A percentile compares a stretch with the other conserved stretches of the same genome.
Evolutionary conservation across 2,797 vertebrate species (phyloP).

Genomic region (Petrocephalus schoutedeni): DNA sequence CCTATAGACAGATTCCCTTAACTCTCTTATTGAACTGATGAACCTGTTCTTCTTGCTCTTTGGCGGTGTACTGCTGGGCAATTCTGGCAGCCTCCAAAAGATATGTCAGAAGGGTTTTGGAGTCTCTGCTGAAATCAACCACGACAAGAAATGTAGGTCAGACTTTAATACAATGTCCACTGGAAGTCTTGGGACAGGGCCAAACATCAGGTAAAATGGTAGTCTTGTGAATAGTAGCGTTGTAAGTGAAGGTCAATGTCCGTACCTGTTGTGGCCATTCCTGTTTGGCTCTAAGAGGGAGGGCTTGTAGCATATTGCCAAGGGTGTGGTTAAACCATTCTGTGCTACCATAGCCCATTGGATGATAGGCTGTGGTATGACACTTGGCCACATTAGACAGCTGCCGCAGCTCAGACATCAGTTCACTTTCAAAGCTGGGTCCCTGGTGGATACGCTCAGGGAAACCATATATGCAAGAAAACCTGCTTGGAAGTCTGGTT

Average conservation of each 20-base stretch:
- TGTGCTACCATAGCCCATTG: slow-evolving; percentile 29
- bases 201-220: neutral
- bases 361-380: slow-evolving; percentile 28
- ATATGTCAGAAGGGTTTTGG: neutral
- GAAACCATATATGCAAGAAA: slow-evolving; percentile 13
- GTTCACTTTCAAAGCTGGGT: slow-evolving; percentile 28
- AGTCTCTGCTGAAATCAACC: neutral
- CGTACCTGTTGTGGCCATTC: slow-evolving; percentile 28
- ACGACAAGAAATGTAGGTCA: neutral
- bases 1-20: neutral
- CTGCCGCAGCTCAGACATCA: neutral
- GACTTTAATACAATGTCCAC: neutral
- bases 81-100: neutral
- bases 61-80: neutral
- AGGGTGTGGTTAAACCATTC: slow-evolving; percentile 33
- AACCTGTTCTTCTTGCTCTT: neutral
- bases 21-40: neutral
- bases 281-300: slow-evolving; percentile 24
- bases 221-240: neutral
- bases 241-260: slow-evolving; percentile 25
- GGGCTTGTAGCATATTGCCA: slow-evolving; percentile 19
- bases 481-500: slow-evolving; percentile 33
- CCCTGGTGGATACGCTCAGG: slow-evolving; percentile 27
- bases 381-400: slow-evolving; percentile 9
- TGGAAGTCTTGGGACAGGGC: neutral